Evolutionary conservation across 2,113 vertebrate genomes (phyloP).

Genomic region (Ctenodactylus gundi): DNA sequence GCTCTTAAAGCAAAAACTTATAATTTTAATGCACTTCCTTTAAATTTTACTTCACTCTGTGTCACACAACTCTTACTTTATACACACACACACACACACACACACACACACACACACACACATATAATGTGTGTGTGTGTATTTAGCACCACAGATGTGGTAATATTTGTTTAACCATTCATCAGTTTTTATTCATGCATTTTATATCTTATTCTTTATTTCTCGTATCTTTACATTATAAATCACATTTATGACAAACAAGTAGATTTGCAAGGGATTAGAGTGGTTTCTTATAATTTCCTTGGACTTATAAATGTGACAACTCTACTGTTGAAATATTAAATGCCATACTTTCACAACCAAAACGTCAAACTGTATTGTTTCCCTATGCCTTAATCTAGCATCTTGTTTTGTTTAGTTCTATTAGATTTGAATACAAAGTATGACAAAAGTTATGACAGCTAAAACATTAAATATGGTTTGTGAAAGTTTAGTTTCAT

Average conservation of each 20-base stretch:
- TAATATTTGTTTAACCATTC: not conserved
- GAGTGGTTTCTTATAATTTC: not conserved
- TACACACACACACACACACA: too few relatives aligned
- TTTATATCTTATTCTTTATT: not conserved
- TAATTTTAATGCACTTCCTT: not conserved
- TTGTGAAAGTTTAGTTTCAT: not conserved
- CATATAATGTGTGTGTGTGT: too few relatives aligned
- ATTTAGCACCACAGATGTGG: not conserved
- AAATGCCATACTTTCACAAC: not conserved
- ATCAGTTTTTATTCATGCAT: not conserved
- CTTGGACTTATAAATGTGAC: not conserved
- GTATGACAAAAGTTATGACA: not conserved
- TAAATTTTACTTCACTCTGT: not conserved
- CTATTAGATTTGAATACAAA: not conserved
- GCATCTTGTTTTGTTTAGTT: not conserved
- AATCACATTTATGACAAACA: not conserved
- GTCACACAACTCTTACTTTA: not conserved
- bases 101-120: too few relatives aligned
- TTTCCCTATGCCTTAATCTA: not conserved
- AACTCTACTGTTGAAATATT: constrained; percentile 8
- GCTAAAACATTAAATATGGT: not conserved
- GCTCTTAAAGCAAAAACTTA: not conserved
- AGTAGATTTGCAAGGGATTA: not conserved
- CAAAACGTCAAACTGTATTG: not conserved
- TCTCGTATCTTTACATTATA: not conserved